These are phyloP conservation scores for Dyspetes luteomarginatus DNA, from an alignment of 2,888 invertebrate genomes.

Conservation along the genomic window DNA sequence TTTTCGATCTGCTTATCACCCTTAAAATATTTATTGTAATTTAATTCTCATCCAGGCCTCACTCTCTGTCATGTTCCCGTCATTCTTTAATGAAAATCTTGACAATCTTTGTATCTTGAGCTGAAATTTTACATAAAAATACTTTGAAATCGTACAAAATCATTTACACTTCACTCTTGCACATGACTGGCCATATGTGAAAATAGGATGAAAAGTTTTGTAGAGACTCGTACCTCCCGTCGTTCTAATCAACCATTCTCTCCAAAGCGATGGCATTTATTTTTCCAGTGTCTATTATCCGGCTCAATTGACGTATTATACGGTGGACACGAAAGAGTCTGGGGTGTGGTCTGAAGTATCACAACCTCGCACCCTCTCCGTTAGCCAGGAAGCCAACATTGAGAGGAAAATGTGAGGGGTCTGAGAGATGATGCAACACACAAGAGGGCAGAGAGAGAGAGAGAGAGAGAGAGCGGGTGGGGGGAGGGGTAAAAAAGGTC, in stretches of 20 bases:
- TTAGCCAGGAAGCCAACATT: background rate
- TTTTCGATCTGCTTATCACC: too few species aligned
- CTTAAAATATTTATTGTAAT: too few species aligned
- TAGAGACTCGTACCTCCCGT: too few species aligned
- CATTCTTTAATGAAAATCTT: too few species aligned
- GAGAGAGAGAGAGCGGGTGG: slow-evolving; percentile 1
- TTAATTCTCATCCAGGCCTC: too few species aligned
- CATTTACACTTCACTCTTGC: too few species aligned
- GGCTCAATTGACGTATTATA: slow-evolving; percentile 1
- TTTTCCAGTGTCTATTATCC: slow-evolving; percentile 1
- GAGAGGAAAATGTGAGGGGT: background rate
- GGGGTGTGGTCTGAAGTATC: background rate
- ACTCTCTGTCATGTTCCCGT: too few species aligned
- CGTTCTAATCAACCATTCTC: background rate
- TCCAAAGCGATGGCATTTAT: background rate
- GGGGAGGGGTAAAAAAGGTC: background rate
- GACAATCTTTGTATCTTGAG: too few species aligned
- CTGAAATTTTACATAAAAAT: too few species aligned
- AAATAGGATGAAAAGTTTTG: background rate
- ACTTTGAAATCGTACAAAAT: too few species aligned
- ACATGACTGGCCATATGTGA: too few species aligned
- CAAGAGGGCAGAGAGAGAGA: background rate
- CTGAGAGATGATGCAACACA: background rate
- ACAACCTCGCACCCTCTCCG: background rate
- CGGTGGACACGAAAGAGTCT: background rate